Conservation (phyloP, 2,797 vertebrate genomes). For the Melanotaenia maccullochi region DNA sequence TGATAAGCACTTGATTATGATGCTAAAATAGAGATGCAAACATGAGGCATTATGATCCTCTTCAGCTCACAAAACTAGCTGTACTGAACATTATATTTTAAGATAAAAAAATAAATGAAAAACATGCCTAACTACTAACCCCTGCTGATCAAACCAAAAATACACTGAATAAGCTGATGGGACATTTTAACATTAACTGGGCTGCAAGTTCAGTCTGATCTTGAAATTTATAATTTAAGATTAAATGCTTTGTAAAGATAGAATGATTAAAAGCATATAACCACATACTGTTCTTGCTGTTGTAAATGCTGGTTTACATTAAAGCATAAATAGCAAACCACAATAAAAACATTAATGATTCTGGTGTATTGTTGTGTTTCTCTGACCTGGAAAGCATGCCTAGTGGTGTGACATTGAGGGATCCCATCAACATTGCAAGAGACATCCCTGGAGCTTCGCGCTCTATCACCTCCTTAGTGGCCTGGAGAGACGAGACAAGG, state of each 20-base stretch:
- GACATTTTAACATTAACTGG: slow-evolving; percentile 13
- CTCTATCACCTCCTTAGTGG: slow-evolving; percentile 99
- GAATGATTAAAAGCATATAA: not conserved
- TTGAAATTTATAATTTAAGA: not conserved
- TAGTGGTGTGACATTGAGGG: slow-evolving; percentile 97
- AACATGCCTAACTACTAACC: slow-evolving; percentile 1
- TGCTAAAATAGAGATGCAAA: not conserved
- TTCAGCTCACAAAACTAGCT: not conserved
- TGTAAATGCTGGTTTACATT: not conserved
- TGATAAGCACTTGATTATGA: not conserved
- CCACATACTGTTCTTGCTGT: not conserved
- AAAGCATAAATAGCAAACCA: not conserved
- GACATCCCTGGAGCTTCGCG: slow-evolving; percentile 98
- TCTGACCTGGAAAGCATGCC: slow-evolving; percentile 96
- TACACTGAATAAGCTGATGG: slow-evolving; percentile 3
- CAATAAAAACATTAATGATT: not conserved
- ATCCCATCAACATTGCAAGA: slow-evolving; percentile 98
- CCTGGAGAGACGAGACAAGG: slow-evolving; percentile 81
- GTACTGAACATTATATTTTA: not conserved
- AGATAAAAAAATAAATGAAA: not conserved
- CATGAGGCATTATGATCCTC: not conserved
- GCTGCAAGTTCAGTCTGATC: not conserved
- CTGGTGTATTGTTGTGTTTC: not conserved
- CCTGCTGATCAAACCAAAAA: slow-evolving; percentile 3
- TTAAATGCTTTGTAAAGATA: not conserved